phyloP scores from a whole-genome alignment of 37 sponge, comb jelly and placozoan genomes.

The Aphrocallistes beatrix region DNA sequence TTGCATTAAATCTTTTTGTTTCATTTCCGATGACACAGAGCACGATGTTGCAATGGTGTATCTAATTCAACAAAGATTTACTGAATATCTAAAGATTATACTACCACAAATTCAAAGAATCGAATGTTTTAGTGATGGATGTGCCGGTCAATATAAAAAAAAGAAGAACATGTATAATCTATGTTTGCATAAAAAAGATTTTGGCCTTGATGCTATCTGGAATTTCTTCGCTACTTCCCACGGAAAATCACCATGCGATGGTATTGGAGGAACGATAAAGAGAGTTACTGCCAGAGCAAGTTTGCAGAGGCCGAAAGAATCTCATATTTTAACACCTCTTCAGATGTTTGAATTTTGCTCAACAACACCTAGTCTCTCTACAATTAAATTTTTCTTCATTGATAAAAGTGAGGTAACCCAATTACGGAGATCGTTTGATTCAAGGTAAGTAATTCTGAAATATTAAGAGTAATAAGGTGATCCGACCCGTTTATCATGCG shows the following conservation, averaged over 20 bases:
- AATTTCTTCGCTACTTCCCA: too few relatives aligned
- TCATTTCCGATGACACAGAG: neutral
- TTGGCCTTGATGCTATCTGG: constrained; percentile 41
- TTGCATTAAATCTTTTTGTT: too few relatives aligned
- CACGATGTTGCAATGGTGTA: neutral
- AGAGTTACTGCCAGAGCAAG: constrained; percentile 38
- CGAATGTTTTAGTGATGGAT: neutral
- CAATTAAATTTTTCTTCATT: too few relatives aligned
- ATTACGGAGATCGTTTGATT: too few relatives aligned
- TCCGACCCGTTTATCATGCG: too few relatives aligned
- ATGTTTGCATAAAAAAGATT: constrained; percentile 33
- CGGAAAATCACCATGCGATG: constrained; percentile 41
- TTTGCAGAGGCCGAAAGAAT: constrained; percentile 31
- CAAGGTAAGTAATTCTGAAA: too few relatives aligned
- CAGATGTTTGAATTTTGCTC: constrained; percentile 38
- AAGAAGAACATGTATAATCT: constrained; percentile 38
- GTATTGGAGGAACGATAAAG: constrained; percentile 34
- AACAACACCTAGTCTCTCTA: too few relatives aligned
- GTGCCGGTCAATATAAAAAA: constrained; percentile 22
- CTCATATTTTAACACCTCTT: constrained; percentile 38
- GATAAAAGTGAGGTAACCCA: too few relatives aligned
- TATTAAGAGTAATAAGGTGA: too few relatives aligned
- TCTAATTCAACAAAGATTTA: too few relatives aligned
- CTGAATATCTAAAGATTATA: too few relatives aligned
- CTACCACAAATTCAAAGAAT: neutral